These are phyloP conservation scores for Bothrops jararaca DNA, from an alignment of 2,113 vertebrate species.

Conservation along the genomic window DNA sequence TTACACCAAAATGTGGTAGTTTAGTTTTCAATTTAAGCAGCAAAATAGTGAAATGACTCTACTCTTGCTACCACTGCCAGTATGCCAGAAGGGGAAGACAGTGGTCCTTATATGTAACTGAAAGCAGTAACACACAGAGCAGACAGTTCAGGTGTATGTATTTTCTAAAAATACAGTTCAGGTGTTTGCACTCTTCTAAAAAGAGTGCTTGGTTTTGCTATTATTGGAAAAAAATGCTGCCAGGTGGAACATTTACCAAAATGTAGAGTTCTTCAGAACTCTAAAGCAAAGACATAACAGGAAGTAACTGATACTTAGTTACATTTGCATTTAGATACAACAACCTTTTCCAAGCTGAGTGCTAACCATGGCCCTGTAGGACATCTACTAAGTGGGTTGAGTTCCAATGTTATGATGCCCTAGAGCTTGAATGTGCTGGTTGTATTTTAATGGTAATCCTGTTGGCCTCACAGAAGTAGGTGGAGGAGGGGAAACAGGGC, in stretches of 20 bases:
- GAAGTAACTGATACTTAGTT: background rate
- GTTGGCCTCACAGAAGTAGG: background rate
- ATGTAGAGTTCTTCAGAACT: background rate
- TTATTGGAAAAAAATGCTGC: background rate
- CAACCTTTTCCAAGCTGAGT: background rate
- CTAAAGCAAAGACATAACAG: background rate
- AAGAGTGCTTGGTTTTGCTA: background rate
- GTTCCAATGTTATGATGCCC: background rate
- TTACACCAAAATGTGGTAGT: background rate
- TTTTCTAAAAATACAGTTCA: background rate
- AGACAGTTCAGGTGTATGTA: background rate
- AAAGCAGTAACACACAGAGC: background rate
- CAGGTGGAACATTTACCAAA: background rate
- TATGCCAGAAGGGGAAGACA: background rate
- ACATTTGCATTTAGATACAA: background rate
- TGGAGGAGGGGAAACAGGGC: background rate
- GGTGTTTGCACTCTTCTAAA: background rate
- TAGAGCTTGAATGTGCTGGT: background rate
- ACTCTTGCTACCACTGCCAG: background rate
- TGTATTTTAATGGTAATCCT: background rate
- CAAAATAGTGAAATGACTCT: background rate
- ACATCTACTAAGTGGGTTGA: background rate
- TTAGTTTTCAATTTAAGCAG: background rate
- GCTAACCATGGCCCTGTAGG: background rate
- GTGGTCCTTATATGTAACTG: background rate